These are phyloP conservation scores for Ptiloglossa arizonensis DNA, from an alignment of 1,140 invertebrate genomes.

Conservation along the genomic window DNA sequence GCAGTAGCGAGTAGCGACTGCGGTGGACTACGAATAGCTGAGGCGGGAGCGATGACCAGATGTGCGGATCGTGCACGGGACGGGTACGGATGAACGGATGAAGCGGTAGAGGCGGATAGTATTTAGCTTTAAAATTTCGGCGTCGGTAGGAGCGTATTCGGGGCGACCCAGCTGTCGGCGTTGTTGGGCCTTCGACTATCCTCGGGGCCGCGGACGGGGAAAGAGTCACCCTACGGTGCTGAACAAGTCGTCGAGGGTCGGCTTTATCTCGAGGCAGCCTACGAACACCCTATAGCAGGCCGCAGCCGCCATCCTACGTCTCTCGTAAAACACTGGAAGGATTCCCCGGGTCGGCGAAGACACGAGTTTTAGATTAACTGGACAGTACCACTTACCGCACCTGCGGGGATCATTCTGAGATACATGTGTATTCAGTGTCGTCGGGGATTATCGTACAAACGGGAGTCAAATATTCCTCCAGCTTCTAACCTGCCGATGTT, in stretches of 20 bases:
- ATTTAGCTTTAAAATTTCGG: constrained; percentile 56
- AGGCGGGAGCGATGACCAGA: constrained; percentile 71
- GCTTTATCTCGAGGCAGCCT: constrained; percentile 39
- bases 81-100: constrained; percentile 50
- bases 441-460: constrained; percentile 1
- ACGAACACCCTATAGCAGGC: constrained; percentile 25
- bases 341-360: constrained; percentile 19
- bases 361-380: constrained; percentile 51
- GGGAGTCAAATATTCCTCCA: not conserved
- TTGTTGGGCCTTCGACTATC: constrained; percentile 10
- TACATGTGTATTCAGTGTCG: constrained; percentile 22
- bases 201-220: not conserved
- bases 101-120: constrained; percentile 51
- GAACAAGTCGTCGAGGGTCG: constrained; percentile 38
- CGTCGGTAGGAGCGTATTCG: constrained; percentile 28
- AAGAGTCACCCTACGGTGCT: constrained; percentile 27
- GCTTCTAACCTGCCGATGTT: not conserved
- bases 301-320: constrained; percentile 6
- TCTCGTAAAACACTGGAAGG: constrained; percentile 37
- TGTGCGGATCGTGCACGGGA: constrained; percentile 63
- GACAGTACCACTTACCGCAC: constrained; percentile 27
- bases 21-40: constrained; percentile 66
- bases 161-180: constrained; percentile 50
- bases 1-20: constrained; percentile 56
- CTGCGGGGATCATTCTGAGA: not conserved